Conservation (phyloP, 1,140 invertebrate genomes). For the Asobara japonica region DNA sequence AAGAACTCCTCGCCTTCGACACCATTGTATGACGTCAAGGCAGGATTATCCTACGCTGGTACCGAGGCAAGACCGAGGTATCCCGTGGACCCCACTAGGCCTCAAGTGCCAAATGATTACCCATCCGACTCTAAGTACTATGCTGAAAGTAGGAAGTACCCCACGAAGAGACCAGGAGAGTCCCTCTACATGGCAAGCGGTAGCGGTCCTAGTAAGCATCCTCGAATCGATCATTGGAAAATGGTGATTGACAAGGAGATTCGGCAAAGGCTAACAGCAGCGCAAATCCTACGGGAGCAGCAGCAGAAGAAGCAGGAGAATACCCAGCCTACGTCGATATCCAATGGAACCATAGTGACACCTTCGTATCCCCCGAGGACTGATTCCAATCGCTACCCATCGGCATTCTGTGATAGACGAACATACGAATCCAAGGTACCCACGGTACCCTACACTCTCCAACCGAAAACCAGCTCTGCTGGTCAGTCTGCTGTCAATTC, state of each 20-base stretch:
- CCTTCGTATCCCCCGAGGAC: constrained; percentile 44
- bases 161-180: constrained; percentile 58
- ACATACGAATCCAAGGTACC: constrained; percentile 49
- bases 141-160: constrained; percentile 36
- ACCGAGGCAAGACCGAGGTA: constrained; percentile 46
- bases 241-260: constrained; percentile 68
- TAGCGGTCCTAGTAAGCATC: constrained; percentile 60
- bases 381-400: constrained; percentile 46
- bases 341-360: constrained; percentile 50
- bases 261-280: constrained; percentile 64
- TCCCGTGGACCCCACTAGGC: constrained; percentile 36
- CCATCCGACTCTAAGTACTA: constrained; percentile 56
- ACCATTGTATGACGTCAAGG: constrained; percentile 44
- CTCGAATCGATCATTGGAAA: constrained; percentile 67
- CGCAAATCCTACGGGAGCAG: constrained; percentile 46
- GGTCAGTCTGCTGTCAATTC: constrained; percentile 17
- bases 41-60: constrained; percentile 46
- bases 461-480: constrained; percentile 39
- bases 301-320: constrained; percentile 55
- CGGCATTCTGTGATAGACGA: constrained; percentile 61
- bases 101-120: constrained; percentile 45
- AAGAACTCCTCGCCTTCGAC: constrained; percentile 56
- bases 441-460: constrained; percentile 41
- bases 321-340: constrained; percentile 43
- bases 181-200: constrained; percentile 36